Evolutionary conservation across 2,797 vertebrate genomes (phyloP).

Genomic region (Strix occidentalis): DNA sequence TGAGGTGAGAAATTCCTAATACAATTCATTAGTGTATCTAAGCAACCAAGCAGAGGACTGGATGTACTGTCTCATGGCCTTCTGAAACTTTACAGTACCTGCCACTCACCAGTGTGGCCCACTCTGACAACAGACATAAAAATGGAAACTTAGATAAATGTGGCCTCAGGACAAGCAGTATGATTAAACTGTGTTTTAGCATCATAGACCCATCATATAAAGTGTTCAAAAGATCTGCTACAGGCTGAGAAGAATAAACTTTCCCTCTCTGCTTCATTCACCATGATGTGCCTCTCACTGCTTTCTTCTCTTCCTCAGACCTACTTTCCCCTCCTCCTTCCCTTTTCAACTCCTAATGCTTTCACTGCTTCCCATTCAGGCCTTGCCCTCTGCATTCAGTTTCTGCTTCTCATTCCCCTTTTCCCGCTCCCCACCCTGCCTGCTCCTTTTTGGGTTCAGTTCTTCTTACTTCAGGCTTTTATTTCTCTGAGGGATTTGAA

Average conservation of each 20-base stretch:
- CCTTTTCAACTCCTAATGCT: constrained; percentile 57
- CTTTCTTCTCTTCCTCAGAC: constrained; percentile 40
- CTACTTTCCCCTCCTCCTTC: constrained; percentile 57
- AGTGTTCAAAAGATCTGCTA: not conserved
- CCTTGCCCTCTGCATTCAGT: constrained; percentile 62
- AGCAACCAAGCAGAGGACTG: constrained; percentile 20
- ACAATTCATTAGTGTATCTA: constrained; percentile 35
- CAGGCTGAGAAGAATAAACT: not conserved
- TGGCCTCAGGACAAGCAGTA: not conserved
- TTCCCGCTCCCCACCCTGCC: constrained; percentile 41
- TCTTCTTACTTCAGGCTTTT: constrained; percentile 61
- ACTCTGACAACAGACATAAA: not conserved
- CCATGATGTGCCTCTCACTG: not conserved
- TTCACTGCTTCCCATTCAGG: constrained; percentile 62
- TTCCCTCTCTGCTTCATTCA: constrained; percentile 14
- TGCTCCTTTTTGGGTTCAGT: constrained; percentile 55
- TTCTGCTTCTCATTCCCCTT: constrained; percentile 67
- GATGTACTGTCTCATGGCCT: constrained; percentile 26
- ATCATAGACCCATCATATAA: not conserved
- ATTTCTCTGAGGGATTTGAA: constrained; percentile 65
- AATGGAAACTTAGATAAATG: not conserved
- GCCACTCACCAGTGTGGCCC: not conserved
- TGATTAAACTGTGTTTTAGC: not conserved
- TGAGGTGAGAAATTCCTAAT: constrained; percentile 38
- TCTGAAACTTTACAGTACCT: constrained; percentile 49